phyloP scores from a whole-genome alignment of 2,113 vertebrate genomes.

The Hippolais icterina region DNA sequence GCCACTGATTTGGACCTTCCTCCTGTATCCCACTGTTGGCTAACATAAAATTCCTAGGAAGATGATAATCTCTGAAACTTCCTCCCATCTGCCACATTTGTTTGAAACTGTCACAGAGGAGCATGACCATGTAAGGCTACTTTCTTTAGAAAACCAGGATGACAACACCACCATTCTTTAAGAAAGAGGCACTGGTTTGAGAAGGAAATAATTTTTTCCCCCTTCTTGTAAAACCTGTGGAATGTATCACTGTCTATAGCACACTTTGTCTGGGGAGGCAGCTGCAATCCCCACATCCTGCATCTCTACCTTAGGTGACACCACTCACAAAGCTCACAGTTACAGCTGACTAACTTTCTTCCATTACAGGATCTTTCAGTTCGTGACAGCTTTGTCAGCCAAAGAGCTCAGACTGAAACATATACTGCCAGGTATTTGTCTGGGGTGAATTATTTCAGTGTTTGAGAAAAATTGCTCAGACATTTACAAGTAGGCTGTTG shows the following conservation, averaged over 20 bases:
- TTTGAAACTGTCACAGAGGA: background rate
- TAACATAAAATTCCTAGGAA: background rate
- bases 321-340: background rate
- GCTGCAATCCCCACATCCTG: background rate
- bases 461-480: constrained; percentile 34
- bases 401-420: background rate
- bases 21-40: background rate
- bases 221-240: background rate
- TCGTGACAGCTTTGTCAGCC: constrained; percentile 11
- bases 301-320: background rate
- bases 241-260: background rate
- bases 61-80: background rate
- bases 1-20: background rate
- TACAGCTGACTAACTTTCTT: constrained; percentile 16
- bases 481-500: constrained; percentile 11
- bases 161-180: background rate
- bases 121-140: fast-evolving
- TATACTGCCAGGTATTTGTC: constrained; percentile 11
- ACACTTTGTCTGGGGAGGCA: background rate
- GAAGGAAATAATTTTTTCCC: background rate
- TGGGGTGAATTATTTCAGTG: background rate
- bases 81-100: background rate
- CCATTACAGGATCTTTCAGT: constrained; percentile 2
- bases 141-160: background rate
- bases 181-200: background rate